These are phyloP conservation scores for Chloroceryle amazona DNA, from an alignment of 2,797 vertebrate genomes.

Conservation along the genomic window DNA sequence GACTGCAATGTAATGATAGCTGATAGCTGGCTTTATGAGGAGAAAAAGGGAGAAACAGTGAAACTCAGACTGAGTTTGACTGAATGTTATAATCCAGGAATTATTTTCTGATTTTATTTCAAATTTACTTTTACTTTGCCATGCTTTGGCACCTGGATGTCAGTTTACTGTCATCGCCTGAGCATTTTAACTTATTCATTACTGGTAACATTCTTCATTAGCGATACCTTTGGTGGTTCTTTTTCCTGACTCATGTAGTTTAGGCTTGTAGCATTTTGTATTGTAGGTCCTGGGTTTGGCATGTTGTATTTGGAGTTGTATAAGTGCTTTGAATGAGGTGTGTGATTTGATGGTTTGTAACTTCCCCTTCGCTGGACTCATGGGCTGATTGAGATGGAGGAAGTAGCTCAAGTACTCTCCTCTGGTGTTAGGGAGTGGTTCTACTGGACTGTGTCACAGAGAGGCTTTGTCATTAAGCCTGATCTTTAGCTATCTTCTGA, in stretches of 20 bases:
- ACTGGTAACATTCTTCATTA: not conserved
- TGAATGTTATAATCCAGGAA: not conserved
- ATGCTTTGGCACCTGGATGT: not conserved
- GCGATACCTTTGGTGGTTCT: not conserved
- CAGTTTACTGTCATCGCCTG: not conserved
- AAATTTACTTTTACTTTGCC: not conserved
- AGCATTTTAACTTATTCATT: not conserved
- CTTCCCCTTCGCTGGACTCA: rapidly evolving
- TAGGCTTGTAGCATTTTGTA: not conserved
- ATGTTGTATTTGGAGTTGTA: not conserved
- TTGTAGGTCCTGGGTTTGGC: not conserved
- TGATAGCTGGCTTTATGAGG: not conserved
- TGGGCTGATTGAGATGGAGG: not conserved
- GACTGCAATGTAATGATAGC: not conserved
- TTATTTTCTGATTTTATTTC: not conserved
- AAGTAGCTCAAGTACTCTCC: not conserved
- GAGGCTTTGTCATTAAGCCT: not conserved
- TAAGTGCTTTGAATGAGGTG: not conserved
- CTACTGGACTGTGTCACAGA: not conserved
- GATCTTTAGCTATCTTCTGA: not conserved
- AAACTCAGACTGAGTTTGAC: not conserved
- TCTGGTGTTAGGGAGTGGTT: not conserved
- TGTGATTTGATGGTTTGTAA: not conserved
- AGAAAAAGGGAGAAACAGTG: not conserved
- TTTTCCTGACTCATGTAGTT: not conserved